Evolutionary conservation across 92 coral and sea anemone species (phyloP), one percentile per base, ranked within the genome.

Genomic region (Porites lobata): DNA sequence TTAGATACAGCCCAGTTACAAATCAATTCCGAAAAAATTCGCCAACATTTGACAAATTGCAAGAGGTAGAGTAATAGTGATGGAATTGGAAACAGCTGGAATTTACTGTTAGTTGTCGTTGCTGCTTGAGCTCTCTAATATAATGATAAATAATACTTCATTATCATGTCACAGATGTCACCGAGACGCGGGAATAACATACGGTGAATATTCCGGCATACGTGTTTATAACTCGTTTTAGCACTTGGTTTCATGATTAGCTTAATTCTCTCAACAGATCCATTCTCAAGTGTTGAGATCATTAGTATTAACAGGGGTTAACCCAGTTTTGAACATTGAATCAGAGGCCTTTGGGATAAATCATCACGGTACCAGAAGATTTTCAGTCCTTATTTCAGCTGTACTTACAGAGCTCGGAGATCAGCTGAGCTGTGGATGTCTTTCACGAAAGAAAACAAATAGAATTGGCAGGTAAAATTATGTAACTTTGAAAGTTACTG

Each of bases 321-420:
- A 76, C 50, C 95, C 95, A 14, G 17, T 29, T 2, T 71, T 92
- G 18, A 81, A 58, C 13, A 65, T 89, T 67, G 88, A 85, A 58
- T 79, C 88, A 4, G 88, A 76, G 26, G 69, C 72, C 20, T 62
- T 85, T 67, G 72, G 85, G 22, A 56, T 71, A 14, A 72, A 52
- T 26, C 50, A 75, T 62, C 80, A 73, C 64, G 86, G 83, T 9
- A 56, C 78, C 2, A 66, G 81, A 51, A 77, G 69, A 12, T 76
- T 76, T 64, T 64, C 86, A 29, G 22, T 63, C 57, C 56, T 82
- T 2, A 58, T 89, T 12, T 76, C 80, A 47, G 62, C 91, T 10
- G 85, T 78, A 24, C 78, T 89, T 51, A 74, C 89, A 15, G 95
- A 92, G 68, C 56, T 92, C 81, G 95, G 95, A 20, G 54, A 72